These are phyloP conservation scores for Bilobella aurantiaca DNA, from an alignment of 1,140 invertebrate genomes.

Conservation along the genomic window DNA sequence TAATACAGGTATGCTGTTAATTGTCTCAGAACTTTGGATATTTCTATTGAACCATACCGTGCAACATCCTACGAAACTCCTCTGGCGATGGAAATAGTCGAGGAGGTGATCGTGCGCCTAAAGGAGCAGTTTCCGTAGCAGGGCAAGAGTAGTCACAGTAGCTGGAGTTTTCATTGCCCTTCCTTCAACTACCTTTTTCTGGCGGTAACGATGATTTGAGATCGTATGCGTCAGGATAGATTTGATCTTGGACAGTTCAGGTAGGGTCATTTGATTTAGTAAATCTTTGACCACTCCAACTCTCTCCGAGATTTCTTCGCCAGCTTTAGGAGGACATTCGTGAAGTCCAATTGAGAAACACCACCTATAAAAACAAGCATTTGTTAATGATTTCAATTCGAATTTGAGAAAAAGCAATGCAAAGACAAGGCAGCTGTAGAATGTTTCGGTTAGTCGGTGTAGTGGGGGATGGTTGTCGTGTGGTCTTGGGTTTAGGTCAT, in stretches of 20 bases:
- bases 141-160: background rate
- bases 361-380: background rate
- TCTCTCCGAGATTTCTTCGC: background rate
- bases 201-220: background rate
- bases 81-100: background rate
- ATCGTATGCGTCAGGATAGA: background rate
- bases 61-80: background rate
- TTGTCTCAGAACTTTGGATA: background rate
- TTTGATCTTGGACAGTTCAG: background rate
- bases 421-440: no score
- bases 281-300: background rate
- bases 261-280: background rate
- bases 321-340: background rate
- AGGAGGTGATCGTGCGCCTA: background rate
- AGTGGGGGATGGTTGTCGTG: no score
- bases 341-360: background rate
- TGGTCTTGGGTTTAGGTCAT: no score
- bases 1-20: background rate
- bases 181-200: background rate
- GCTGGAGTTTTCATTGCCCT: background rate
- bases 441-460: no score
- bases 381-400: no score
- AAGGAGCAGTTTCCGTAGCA: no score
- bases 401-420: no score
- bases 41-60: background rate